phyloP scores from a whole-genome alignment of 2,113 vertebrate species.

The Strix aluco region DNA sequence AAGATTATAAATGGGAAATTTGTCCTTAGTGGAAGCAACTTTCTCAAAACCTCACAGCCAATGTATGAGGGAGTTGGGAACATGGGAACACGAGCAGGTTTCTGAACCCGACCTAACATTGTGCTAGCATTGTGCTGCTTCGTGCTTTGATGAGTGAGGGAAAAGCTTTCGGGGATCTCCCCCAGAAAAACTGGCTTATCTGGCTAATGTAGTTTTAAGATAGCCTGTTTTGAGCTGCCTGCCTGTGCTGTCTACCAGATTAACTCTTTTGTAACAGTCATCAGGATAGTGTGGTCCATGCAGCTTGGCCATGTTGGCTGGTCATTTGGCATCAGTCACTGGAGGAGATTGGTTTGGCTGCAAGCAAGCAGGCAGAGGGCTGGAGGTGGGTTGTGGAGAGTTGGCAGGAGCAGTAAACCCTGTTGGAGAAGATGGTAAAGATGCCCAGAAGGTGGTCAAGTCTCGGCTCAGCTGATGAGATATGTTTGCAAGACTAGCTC shows the following conservation, averaged over 20 bases:
- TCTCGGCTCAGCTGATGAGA: background rate
- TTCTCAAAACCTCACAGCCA: background rate
- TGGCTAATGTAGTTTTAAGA: background rate
- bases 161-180: background rate
- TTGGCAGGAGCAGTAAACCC: background rate
- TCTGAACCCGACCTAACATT: background rate
- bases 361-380: background rate
- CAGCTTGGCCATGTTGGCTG: rapidly evolving
- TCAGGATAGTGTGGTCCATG: background rate
- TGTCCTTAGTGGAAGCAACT: background rate
- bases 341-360: background rate
- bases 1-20: background rate
- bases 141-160: background rate
- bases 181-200: background rate
- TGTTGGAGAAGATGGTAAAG: background rate
- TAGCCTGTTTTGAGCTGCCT: background rate
- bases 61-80: background rate
- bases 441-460: background rate
- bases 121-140: background rate
- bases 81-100: background rate
- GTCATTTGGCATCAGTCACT: rapidly evolving
- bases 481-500: rapidly evolving
- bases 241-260: background rate
- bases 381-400: background rate
- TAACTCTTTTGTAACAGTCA: background rate